phyloP scores from a whole-genome alignment of 2,888 invertebrate species.

The Cerceris rybyensis region DNA sequence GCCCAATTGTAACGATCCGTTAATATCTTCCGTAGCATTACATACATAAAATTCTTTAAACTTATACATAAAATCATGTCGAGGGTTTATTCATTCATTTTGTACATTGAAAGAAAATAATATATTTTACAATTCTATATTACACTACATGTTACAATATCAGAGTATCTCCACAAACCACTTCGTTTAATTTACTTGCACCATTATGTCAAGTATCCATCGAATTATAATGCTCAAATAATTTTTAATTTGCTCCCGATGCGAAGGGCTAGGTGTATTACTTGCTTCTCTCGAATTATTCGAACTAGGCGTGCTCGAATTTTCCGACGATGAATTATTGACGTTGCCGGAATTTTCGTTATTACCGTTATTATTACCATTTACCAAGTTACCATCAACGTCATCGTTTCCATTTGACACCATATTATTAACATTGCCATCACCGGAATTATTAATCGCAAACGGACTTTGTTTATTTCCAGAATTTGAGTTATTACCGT shows the following conservation, averaged over 20 bases:
- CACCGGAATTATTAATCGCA: conserved; percentile 13
- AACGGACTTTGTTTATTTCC: conserved; percentile 12
- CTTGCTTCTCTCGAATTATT: not conserved
- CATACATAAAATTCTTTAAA: too few species aligned
- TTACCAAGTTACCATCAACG: conserved; percentile 19
- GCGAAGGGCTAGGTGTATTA: not conserved
- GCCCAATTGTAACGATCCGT: too few species aligned
- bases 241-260: not conserved
- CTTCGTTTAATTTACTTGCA: too few species aligned
- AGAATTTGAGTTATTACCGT: conserved; percentile 21
- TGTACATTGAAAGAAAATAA: too few species aligned
- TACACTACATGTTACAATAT: too few species aligned
- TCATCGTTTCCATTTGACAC: conserved; percentile 38
- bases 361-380: conserved; percentile 21
- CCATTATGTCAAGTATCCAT: not conserved
- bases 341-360: conserved; percentile 29
- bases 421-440: not conserved
- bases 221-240: not conserved
- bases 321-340: not conserved
- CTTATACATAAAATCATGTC: too few species aligned
- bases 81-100: too few species aligned
- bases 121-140: too few species aligned
- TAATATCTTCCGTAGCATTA: too few species aligned
- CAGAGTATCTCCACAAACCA: too few species aligned
- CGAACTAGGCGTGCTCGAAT: not conserved